Evolutionary conservation across 2,113 vertebrate species (phyloP).

Genomic region (Bagarius yarrelli): DNA sequence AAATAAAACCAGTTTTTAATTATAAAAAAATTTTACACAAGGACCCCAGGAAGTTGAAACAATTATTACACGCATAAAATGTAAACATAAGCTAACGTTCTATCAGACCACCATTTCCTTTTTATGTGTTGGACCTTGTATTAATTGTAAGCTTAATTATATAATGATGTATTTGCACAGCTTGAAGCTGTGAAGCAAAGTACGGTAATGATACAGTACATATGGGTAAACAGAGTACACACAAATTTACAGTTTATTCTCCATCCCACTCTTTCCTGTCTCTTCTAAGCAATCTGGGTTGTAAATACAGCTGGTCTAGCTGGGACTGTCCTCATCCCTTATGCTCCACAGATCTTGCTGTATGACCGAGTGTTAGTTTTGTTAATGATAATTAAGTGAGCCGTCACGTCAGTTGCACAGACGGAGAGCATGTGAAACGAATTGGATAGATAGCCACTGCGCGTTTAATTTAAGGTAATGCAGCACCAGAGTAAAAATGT

Average conservation of each 20-base stretch:
- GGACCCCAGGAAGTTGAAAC: too few relatives aligned
- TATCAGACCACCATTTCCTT: too few relatives aligned
- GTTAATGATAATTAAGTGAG: constrained; percentile 24
- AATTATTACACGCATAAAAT: background rate
- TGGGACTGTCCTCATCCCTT: background rate
- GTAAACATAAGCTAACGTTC: background rate
- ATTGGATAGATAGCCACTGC: background rate
- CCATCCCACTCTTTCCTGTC: background rate
- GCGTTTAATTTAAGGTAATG: background rate
- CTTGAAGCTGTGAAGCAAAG: background rate
- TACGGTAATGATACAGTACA: background rate
- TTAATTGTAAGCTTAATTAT: constrained; percentile 1
- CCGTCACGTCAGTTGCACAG: background rate
- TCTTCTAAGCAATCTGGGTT: background rate
- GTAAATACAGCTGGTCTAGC: constrained; percentile 19
- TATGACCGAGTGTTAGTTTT: constrained; percentile 7
- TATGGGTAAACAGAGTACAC: constrained; percentile 19
- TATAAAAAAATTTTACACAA: too few relatives aligned
- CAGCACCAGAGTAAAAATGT: background rate
- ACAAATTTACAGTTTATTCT: constrained; percentile 1
- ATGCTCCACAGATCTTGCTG: constrained; percentile 12
- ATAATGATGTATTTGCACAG: background rate
- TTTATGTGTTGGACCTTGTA: background rate
- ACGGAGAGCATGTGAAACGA: constrained; percentile 16
- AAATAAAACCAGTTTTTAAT: too few relatives aligned